Conservation (phyloP, 1,140 invertebrate genomes). For the Rhagoletis zephyria region DNA sequence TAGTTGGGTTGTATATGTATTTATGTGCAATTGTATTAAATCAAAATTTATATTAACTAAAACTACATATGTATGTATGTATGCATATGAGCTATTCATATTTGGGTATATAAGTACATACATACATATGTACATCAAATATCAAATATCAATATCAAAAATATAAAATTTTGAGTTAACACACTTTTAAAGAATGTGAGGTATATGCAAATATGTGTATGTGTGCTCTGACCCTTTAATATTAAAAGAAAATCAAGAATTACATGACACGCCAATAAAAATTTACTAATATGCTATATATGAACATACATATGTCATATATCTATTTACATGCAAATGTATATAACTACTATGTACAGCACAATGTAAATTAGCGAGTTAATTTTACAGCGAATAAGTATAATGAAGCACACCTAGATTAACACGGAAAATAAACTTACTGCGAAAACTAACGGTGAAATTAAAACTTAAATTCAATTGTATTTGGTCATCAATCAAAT, state of each 20-base stretch:
- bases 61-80: neutral
- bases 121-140: no score
- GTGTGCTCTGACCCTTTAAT: no score
- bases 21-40: neutral
- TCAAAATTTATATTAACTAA: no score
- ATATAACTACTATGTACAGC: conserved; percentile 33
- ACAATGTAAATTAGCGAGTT: no score
- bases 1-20: neutral
- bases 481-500: neutral
- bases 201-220: no score
- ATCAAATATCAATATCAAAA: no score
- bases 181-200: no score
- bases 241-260: no score
- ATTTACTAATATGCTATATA: no score
- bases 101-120: neutral
- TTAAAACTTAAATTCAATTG: neutral
- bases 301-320: neutral
- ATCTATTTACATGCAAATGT: neutral
- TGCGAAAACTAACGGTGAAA: conserved; percentile 23
- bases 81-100: neutral
- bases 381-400: no score
- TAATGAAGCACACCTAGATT: neutral
- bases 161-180: no score
- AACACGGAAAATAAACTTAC: conserved; percentile 12
- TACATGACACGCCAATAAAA: no score